phyloP scores from a whole-genome alignment of 2,888 invertebrate species.

The Diaphora mendica region DNA sequence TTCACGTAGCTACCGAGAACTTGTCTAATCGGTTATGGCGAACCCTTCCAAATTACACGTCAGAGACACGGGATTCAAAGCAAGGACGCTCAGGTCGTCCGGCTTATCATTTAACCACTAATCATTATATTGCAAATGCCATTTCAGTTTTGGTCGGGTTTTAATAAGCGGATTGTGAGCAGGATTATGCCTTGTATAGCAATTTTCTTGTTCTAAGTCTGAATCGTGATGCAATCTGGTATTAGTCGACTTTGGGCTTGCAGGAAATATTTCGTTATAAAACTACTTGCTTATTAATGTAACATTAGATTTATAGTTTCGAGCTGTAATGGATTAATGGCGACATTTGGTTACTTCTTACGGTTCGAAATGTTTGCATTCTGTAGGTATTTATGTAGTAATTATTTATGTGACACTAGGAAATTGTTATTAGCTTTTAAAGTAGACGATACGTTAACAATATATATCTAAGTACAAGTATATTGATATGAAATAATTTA shows the following conservation, averaged over 20 bases:
- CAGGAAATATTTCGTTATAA: slow-evolving; percentile 53
- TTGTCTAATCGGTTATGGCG: slow-evolving; percentile 82
- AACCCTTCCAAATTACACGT: slow-evolving; percentile 82
- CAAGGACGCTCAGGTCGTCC: slow-evolving; percentile 83
- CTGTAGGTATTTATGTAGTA: not conserved
- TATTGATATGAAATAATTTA: not conserved
- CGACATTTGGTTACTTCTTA: slow-evolving; percentile 31
- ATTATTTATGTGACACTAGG: not conserved
- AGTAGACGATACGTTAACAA: no score
- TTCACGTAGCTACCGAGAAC: slow-evolving; percentile 80
- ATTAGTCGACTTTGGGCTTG: slow-evolving; percentile 50
- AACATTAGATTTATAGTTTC: slow-evolving; percentile 31
- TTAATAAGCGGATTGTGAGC: slow-evolving; percentile 76
- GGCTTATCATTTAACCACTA: slow-evolving; percentile 84
- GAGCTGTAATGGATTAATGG: slow-evolving; percentile 33
- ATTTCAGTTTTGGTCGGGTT: slow-evolving; percentile 78
- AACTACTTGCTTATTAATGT: slow-evolving; percentile 43
- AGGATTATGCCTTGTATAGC: slow-evolving; percentile 69
- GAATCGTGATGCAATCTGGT: slow-evolving; percentile 63
- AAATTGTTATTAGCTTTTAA: not conserved
- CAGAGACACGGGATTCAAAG: slow-evolving; percentile 84
- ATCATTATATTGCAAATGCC: slow-evolving; percentile 83
- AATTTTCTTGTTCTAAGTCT: slow-evolving; percentile 72
- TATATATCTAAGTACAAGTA: no score
- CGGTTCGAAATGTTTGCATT: not conserved